Percentiles rank a stretch among this genome's conserved stretches.
These are phyloP conservation scores for Phocoena phocoena DNA, from an alignment of 2,113 vertebrate genomes.

Conservation along the genomic window DNA sequence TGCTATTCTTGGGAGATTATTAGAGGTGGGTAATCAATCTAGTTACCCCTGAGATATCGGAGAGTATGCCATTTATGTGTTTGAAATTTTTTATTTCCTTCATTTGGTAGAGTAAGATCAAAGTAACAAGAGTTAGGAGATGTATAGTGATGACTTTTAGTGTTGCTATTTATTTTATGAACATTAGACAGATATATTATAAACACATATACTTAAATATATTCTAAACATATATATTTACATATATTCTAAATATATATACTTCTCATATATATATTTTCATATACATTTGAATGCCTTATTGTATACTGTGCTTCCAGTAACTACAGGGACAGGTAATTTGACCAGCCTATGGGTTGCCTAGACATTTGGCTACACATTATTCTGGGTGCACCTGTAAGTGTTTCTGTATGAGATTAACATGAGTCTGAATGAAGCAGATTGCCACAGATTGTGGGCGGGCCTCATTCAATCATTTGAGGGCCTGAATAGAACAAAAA, in stretches of 20 bases:
- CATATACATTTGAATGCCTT: neutral
- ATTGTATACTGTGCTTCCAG: neutral
- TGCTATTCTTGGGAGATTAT: conserved; percentile 28
- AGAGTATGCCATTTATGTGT: neutral
- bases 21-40: conserved; percentile 4
- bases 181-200: neutral
- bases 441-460: neutral
- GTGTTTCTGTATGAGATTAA: neutral
- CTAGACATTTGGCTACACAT: neutral
- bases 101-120: neutral
- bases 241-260: neutral
- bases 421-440: neutral
- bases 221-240: neutral
- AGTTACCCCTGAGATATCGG: neutral
- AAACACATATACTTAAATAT: neutral
- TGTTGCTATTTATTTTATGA: neutral
- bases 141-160: neutral
- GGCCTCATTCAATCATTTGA: neutral
- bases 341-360: neutral
- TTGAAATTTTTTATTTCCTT: conserved; percentile 40
- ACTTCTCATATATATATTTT: neutral
- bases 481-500: neutral
- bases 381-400: neutral
- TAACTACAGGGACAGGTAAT: neutral
- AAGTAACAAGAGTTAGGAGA: neutral